These are phyloP conservation scores for Erannis defoliaria DNA, from an alignment of 2,888 invertebrate genomes.

Conservation along the genomic window DNA sequence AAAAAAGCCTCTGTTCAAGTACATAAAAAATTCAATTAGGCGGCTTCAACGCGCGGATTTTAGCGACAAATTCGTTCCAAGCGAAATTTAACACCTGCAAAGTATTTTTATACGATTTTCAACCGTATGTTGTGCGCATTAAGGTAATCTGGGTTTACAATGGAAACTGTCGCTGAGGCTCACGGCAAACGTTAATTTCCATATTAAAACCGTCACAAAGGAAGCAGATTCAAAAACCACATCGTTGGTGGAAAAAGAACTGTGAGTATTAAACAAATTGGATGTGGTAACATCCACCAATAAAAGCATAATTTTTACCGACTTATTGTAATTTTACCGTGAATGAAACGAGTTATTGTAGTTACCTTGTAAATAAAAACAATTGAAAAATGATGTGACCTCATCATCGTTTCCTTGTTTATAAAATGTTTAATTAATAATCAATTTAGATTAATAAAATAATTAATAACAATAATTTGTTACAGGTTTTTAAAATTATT, in stretches of 20 bases:
- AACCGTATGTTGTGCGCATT: conserved; percentile 48
- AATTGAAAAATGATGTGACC: too few relatives aligned
- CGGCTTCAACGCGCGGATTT: conserved; percentile 61
- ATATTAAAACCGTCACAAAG: conserved; percentile 87
- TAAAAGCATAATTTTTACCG: too few relatives aligned
- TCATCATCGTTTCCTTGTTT: too few relatives aligned
- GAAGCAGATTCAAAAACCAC: conserved; percentile 86
- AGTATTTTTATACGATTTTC: conserved; percentile 45
- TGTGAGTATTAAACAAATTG: conserved; percentile 29
- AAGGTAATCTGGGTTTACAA: conserved; percentile 48
- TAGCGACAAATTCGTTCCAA: conserved; percentile 64
- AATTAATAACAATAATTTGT: too few relatives aligned
- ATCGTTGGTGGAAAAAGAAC: conserved; percentile 60
- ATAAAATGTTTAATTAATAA: too few relatives aligned
- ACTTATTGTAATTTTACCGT: too few relatives aligned
- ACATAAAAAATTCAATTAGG: conserved; percentile 76
- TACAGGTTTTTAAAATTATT: too few relatives aligned
- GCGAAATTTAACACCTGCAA: conserved; percentile 39
- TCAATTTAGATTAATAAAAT: too few relatives aligned
- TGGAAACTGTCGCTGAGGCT: conserved; percentile 64
- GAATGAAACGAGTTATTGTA: too few relatives aligned
- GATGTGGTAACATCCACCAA: too few relatives aligned
- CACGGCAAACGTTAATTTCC: conserved; percentile 85
- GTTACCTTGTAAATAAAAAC: too few relatives aligned
- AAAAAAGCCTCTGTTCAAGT: conserved; percentile 52